phyloP scores from a whole-genome alignment of 2,113 vertebrate genomes.

The Nyctibius bracteatus region DNA sequence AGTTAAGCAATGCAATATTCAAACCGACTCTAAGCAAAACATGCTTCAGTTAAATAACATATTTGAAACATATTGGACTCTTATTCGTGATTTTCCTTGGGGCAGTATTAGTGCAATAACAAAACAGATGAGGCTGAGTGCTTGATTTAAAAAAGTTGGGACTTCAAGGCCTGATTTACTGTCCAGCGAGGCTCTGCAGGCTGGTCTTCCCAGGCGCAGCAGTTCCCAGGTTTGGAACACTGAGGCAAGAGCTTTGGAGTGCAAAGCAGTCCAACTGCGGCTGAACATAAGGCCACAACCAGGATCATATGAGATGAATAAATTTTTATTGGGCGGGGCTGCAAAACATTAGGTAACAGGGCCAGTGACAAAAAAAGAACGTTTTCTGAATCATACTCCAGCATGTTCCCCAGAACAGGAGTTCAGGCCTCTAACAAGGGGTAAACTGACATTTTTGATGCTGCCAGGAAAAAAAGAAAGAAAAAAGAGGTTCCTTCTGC shows the following conservation, averaged over 20 bases:
- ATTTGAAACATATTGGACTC: not conserved
- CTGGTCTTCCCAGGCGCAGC: not conserved
- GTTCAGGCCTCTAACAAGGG: not conserved
- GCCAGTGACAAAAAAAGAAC: constrained; percentile 18
- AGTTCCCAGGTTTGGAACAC: not conserved
- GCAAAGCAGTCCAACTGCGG: not conserved
- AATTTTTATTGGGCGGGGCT: constrained; percentile 45
- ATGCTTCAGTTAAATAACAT: not conserved
- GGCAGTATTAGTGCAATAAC: not conserved
- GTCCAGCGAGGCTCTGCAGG: not conserved
- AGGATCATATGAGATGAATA: constrained; percentile 51
- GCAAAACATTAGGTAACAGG: constrained; percentile 61
- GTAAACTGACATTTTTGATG: not conserved
- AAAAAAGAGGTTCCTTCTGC: not conserved
- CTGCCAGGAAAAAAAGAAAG: not conserved
- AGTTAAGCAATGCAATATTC: not conserved
- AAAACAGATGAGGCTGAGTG: not conserved
- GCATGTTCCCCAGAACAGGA: not conserved
- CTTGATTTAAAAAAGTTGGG: not conserved
- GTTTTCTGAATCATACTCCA: constrained; percentile 7
- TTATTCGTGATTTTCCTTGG: not conserved
- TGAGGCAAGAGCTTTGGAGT: not conserved
- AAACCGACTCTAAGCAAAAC: not conserved
- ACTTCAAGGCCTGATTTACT: not conserved
- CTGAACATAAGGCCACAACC: constrained; percentile 53